These are phyloP conservation scores for Polydesmus complanatus DNA, from an alignment of 2,888 invertebrate genomes.

Conservation along the genomic window DNA sequence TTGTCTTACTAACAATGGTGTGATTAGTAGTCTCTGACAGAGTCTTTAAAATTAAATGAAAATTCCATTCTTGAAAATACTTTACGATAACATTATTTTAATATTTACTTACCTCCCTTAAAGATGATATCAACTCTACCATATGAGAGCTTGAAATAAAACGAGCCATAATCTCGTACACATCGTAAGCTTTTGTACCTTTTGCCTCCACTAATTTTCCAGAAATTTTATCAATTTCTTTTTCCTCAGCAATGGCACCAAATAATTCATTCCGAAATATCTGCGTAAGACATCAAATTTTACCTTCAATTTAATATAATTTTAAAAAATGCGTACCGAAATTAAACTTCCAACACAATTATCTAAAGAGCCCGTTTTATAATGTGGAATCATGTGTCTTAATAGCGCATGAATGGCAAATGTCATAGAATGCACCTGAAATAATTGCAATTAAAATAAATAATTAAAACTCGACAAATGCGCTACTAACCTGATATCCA, in stretches of 20 bases:
- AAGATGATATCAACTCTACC: conserved; percentile 59
- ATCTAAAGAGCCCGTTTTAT: conserved; percentile 66
- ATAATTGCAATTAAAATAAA: no score
- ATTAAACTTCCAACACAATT: conserved; percentile 58
- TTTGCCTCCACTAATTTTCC: conserved; percentile 46
- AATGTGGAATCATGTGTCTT: conserved; percentile 50
- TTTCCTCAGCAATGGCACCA: conserved; percentile 75
- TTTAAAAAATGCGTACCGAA: conserved; percentile 40
- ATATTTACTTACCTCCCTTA: conserved; percentile 50
- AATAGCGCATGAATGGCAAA: conserved; percentile 76
- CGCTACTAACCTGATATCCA: conserved; percentile 57
- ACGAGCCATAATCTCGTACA: conserved; percentile 63
- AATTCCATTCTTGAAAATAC: neutral
- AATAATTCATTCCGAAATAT: conserved; percentile 78
- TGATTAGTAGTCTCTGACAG: conserved; percentile 57
- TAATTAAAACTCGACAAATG: neutral
- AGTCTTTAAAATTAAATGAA: neutral
- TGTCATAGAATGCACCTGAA: conserved; percentile 67
- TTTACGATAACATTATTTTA: neutral
- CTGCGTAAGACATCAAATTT: conserved; percentile 28
- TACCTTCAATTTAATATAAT: neutral
- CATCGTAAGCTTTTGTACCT: conserved; percentile 66
- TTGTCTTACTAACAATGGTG: conserved; percentile 61
- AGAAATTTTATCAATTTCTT: conserved; percentile 70
- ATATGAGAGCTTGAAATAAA: conserved; percentile 62